phyloP scores from a whole-genome alignment of 2,113 vertebrate genomes.

The Accipiter cooperii region DNA sequence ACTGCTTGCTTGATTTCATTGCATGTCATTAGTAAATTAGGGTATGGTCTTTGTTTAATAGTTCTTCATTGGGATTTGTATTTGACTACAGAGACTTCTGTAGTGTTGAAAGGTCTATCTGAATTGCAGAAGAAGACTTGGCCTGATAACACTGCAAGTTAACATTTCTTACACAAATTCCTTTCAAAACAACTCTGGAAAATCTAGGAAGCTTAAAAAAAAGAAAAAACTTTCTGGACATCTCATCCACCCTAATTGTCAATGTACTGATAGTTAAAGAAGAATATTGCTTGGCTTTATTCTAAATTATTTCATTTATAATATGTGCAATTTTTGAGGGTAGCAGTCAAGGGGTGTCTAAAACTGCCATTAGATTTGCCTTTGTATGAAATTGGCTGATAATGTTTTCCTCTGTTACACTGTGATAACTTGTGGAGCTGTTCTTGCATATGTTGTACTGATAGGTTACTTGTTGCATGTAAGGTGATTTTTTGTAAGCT shows the following conservation, averaged over 20 bases:
- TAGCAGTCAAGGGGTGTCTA: background rate
- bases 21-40: background rate
- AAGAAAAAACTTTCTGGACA: background rate
- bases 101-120: background rate
- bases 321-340: conserved; percentile 62
- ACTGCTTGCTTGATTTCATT: conserved; percentile 1
- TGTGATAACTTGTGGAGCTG: conserved; percentile 53
- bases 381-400: conserved; percentile 39
- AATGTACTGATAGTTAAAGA: background rate
- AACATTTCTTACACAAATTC: background rate
- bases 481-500: background rate
- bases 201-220: background rate
- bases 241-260: background rate
- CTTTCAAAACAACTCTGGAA: background rate
- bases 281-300: background rate
- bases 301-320: conserved; percentile 22
- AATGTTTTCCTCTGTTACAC: conserved; percentile 49
- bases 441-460: conserved; percentile 34
- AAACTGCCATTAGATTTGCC: conserved; percentile 33
- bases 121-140: background rate
- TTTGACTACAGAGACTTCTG: background rate
- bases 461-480: conserved; percentile 51
- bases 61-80: background rate
- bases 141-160: background rate
- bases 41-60: background rate